phyloP scores from a whole-genome alignment of 2,113 vertebrate species.

The Oryzias woworae region DNA sequence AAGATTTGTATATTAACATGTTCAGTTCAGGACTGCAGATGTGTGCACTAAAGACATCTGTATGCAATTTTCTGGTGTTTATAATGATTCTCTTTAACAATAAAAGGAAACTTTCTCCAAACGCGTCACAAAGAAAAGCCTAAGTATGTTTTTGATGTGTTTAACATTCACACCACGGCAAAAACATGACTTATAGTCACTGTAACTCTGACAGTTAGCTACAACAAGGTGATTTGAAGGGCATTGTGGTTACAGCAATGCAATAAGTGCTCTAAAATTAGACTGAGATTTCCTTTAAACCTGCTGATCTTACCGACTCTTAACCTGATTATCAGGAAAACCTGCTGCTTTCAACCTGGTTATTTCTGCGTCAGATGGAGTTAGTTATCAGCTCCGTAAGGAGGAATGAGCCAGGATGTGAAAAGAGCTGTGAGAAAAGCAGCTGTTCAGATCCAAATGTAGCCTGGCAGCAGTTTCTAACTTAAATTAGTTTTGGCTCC shows the following conservation, averaged over 20 bases:
- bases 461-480: constrained; percentile 52
- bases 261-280: constrained; percentile 57
- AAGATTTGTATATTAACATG: constrained; percentile 28
- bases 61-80: constrained; percentile 67
- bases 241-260: constrained; percentile 44
- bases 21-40: constrained; percentile 5
- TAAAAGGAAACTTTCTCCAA: constrained; percentile 60
- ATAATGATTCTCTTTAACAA: constrained; percentile 59
- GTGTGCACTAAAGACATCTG: constrained; percentile 29
- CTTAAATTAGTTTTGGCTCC: constrained; percentile 58
- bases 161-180: too few relatives aligned
- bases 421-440: constrained; percentile 41
- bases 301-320: constrained; percentile 13
- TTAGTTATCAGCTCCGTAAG: background rate
- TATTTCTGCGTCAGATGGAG: too few relatives aligned
- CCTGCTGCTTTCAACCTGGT: background rate
- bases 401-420: constrained; percentile 31
- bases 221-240: constrained; percentile 23
- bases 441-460: constrained; percentile 53
- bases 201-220: constrained; percentile 11
- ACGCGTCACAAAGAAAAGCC: background rate
- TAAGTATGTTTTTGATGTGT: too few relatives aligned
- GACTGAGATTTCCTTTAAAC: constrained; percentile 35
- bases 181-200: too few relatives aligned
- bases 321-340: constrained; percentile 4